phyloP scores from a whole-genome alignment of 2,113 vertebrate species.

The Tor tambroides region DNA sequence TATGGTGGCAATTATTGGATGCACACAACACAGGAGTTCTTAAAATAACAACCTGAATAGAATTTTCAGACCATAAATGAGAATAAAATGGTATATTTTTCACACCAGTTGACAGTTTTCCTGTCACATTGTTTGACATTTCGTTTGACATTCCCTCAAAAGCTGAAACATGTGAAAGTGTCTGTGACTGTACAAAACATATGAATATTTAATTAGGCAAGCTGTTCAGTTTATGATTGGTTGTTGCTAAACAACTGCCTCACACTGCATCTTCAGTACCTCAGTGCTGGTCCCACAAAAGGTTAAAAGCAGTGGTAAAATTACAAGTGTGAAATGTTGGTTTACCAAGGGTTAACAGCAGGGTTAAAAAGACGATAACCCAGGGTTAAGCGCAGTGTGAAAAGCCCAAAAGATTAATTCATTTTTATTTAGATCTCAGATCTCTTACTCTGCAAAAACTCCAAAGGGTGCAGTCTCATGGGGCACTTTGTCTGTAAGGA shows the following conservation, averaged over 20 bases:
- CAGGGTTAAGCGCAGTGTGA: background rate
- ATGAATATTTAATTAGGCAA: slow-evolving; percentile 18
- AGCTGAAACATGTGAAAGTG: background rate
- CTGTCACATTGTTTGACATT: background rate
- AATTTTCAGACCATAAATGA: background rate
- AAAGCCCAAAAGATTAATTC: background rate
- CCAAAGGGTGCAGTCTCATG: background rate
- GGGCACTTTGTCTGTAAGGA: slow-evolving; percentile 3
- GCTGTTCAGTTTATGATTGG: slow-evolving; percentile 15
- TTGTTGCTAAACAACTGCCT: slow-evolving; percentile 9
- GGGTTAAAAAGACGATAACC: background rate
- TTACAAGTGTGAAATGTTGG: too few species aligned
- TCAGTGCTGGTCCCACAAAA: background rate
- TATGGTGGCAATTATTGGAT: background rate
- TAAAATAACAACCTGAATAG: background rate
- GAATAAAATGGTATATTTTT: background rate
- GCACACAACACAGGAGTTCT: background rate
- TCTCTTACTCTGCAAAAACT: background rate
- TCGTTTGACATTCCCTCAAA: background rate
- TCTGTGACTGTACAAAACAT: background rate
- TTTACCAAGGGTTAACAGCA: background rate
- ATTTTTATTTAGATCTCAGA: background rate
- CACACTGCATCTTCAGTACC: background rate
- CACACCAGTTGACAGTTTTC: background rate
- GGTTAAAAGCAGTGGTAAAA: background rate